Conservation (phyloP, 2,888 invertebrate genomes). For the Zaprionus obscuricornis region DNA sequence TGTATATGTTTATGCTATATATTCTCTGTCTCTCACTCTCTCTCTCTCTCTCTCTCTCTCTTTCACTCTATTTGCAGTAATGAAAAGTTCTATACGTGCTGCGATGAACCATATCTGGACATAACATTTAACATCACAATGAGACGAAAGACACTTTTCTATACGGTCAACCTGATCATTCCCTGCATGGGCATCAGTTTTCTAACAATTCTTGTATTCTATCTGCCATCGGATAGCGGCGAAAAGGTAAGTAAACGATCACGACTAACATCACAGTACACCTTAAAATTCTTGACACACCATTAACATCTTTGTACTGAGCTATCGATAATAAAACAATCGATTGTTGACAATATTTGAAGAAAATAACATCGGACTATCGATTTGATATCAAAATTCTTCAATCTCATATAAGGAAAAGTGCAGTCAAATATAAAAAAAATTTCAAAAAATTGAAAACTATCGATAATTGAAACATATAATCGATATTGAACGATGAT, state of each 20-base stretch:
- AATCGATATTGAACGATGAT: no score
- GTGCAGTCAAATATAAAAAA: no score
- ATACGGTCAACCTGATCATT: conserved; percentile 98
- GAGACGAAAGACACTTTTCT: conserved; percentile 97
- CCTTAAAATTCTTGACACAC: no score
- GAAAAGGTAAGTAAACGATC: conserved; percentile 97
- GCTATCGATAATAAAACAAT: no score
- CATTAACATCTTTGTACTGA: no score
- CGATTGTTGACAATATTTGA: no score
- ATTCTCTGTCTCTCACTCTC: not conserved
- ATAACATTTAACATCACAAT: conserved; percentile 99
- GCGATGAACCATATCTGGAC: conserved; percentile 97
- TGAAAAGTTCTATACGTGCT: conserved; percentile 98
- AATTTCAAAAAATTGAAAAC: no score
- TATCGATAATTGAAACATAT: no score
- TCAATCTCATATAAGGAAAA: no score
- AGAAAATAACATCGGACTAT: no score
- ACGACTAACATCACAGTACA: no score
- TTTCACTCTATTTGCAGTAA: conserved; percentile 86
- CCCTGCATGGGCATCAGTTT: conserved; percentile 99
- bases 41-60: not conserved
- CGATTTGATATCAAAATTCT: no score
- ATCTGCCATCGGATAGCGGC: conserved; percentile 98
- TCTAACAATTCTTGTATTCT: conserved; percentile 98
- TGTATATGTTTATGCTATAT: conserved; percentile 25